Conservation (phyloP, 2,888 invertebrate species). For the Masnerella sp. region DNA sequence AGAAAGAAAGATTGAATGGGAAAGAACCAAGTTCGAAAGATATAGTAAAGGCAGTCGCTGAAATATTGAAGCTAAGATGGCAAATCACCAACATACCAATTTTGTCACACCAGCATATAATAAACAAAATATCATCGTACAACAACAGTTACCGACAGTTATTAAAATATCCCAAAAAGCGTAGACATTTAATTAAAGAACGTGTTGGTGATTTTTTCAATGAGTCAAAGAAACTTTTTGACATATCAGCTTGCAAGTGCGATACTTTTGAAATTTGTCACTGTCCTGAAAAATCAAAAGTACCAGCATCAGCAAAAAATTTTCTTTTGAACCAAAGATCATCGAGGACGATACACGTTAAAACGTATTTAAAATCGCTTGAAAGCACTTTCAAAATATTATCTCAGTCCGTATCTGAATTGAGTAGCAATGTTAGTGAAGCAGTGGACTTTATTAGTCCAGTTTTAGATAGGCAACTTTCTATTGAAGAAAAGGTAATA, state of each 20-base stretch:
- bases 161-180: constrained; percentile 1
- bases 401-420: neutral
- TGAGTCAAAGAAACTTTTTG: constrained; percentile 7
- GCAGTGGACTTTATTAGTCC: neutral
- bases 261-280: neutral
- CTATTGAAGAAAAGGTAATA: neutral
- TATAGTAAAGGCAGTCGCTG: neutral
- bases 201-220: constrained; percentile 2
- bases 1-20: neutral
- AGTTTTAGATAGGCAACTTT: neutral
- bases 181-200: neutral
- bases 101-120: constrained; percentile 4
- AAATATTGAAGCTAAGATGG: neutral
- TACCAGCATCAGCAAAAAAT: neutral
- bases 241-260: constrained; percentile 3
- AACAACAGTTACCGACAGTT: neutral
- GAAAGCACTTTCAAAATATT: neutral
- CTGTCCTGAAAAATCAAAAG: neutral
- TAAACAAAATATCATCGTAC: neutral
- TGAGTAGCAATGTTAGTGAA: neutral
- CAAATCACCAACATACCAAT: neutral
- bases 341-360: neutral
- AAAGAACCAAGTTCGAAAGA: constrained; percentile 2
- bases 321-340: constrained; percentile 7
- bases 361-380: constrained; percentile 1